A percentile compares a stretch with the other conserved stretches of the same genome.
These are phyloP conservation scores for Andricus curvator DNA, from an alignment of 2,888 invertebrate genomes.

Conservation along the genomic window DNA sequence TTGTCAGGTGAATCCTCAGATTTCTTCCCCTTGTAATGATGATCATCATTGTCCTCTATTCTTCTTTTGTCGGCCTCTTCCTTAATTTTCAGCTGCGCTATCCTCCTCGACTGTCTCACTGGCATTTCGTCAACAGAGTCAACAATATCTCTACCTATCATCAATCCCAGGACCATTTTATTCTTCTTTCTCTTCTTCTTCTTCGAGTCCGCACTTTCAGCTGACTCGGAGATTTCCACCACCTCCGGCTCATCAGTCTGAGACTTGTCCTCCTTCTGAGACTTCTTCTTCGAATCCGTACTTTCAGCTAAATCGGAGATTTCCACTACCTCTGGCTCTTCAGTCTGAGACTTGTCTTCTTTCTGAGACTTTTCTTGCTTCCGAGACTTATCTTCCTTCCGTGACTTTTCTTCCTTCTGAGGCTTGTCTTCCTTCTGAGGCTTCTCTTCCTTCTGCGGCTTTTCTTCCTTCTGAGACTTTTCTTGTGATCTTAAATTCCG, in stretches of 20 bases:
- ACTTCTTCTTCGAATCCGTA: constrained; percentile 52
- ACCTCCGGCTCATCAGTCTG: constrained; percentile 45
- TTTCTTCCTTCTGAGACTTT: not conserved
- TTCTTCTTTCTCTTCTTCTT: constrained; percentile 71
- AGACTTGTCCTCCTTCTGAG: constrained; percentile 43
- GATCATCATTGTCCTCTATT: constrained; percentile 86
- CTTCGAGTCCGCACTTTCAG: not conserved
- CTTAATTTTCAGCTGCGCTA: constrained; percentile 92
- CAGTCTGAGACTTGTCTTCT: constrained; percentile 45
- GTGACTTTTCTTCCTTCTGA: constrained; percentile 54
- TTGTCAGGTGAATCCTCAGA: constrained; percentile 63
- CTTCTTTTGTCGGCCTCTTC: constrained; percentile 90
- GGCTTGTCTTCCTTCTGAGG: constrained; percentile 62
- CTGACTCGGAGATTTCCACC: not conserved
- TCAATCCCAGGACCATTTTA: constrained; percentile 79
- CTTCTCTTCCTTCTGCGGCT: not conserved
- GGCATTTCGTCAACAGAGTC: constrained; percentile 78
- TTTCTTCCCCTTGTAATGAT: constrained; percentile 82
- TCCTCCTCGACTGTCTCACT: constrained; percentile 89
- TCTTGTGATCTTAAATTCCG: not conserved
- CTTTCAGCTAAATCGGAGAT: not conserved
- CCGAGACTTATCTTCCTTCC: too few relatives aligned
- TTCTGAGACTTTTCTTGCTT: constrained; percentile 8
- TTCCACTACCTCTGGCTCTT: constrained; percentile 39
- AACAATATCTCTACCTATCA: constrained; percentile 76